Base-by-base conservation (phyloP, 2,113 vertebrate genomes). In the Gobio gobio region DNA sequence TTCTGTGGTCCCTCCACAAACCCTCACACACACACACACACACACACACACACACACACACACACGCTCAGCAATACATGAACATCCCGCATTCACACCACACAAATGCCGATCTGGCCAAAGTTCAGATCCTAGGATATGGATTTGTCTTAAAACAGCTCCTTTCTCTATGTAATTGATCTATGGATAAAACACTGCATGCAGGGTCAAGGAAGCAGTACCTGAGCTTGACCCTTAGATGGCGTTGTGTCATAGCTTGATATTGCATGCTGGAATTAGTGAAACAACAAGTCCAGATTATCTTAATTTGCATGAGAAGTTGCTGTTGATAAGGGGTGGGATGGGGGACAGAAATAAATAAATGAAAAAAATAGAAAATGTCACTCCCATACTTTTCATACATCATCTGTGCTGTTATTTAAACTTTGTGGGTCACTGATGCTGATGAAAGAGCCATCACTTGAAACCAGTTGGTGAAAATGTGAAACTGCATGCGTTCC, bases 251-350 rank as follows among this genome's bases (percentile, higher is more conserved):
- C 90, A 89, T 95, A 93, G 92, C 94, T 95, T 89, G 91, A 93
- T 94, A 94, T 94, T 94, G 94, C 94, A 95, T 95, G 94, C 92
- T 90, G 92, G 93, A 94, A 88, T 63, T 94, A 93, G 91, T 93
- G 89, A 91, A 93, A 93, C 89, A 91, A 84, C 26, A 40, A 89
- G 91, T 93, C 92, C 91, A 92, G 90, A 89, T 89, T 94, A 93
- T 92, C 90, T 93, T 93, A 89, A 78, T 93, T 91, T 95, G 94
- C 94, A 95, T 95, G 94, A 94, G 92, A 93, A 94, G 40, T 89
- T 88, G 74, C 78, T 86, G 74, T 88, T 78, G 84, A 75, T 64
- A 68, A 78, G 18, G 22, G 83, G 68, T 36, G 47, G 76, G 79
- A 78, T 82, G 72, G 72, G 49, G 58, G 59, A 18, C 84, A 85